phyloP scores from a whole-genome alignment of 2,888 invertebrate species.

The Laspeyria flexula region DNA sequence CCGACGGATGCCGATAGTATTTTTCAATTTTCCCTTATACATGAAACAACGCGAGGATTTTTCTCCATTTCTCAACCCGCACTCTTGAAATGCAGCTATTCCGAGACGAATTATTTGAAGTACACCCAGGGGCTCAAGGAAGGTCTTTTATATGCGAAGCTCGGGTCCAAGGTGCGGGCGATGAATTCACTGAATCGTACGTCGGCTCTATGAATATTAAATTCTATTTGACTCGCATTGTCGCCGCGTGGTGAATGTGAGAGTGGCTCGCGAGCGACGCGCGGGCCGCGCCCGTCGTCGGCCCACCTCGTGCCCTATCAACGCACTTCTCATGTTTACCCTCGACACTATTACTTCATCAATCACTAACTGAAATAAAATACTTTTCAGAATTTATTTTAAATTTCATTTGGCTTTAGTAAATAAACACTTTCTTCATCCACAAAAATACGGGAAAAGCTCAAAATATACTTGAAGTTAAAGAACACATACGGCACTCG shows the following conservation, averaged over 20 bases:
- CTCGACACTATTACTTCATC: conserved; percentile 8
- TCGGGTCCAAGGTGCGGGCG: conserved; percentile 80
- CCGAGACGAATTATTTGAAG: conserved; percentile 80
- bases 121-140: conserved; percentile 74
- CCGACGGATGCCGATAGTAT: conserved; percentile 66
- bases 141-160: conserved; percentile 81
- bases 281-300: conserved; percentile 32
- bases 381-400: background rate
- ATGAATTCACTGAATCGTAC: conserved; percentile 84
- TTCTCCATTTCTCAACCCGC: conserved; percentile 65
- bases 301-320: conserved; percentile 33
- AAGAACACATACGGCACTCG: conserved; percentile 53
- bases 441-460: background rate
- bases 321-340: conserved; percentile 40
- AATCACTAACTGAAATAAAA: conserved; percentile 6
- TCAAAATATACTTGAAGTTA: conserved; percentile 13
- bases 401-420: background rate
- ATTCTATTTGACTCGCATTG: conserved; percentile 82
- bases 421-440: background rate
- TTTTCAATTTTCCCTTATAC: conserved; percentile 76
- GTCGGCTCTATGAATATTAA: conserved; percentile 84
- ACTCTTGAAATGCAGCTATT: conserved; percentile 76
- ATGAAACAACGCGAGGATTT: conserved; percentile 72
- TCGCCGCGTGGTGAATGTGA: conserved; percentile 74
- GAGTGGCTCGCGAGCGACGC: conserved; percentile 52